Evolutionary conservation across 2,113 vertebrate species (phyloP), one percentile per base, ranked within the genome.

Genomic region (Bufo gargarizans): DNA sequence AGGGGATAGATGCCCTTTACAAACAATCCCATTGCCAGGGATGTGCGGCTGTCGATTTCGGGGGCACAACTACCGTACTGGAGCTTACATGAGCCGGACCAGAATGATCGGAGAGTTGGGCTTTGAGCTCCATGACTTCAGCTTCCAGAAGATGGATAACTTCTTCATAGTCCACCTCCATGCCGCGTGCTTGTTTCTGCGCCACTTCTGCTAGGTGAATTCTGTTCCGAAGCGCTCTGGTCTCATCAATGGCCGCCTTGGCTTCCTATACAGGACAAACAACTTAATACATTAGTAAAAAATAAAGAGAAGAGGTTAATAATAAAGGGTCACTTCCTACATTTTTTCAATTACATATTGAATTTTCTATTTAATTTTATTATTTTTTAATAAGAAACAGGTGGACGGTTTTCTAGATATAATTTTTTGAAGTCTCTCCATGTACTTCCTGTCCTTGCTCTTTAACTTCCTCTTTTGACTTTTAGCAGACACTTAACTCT

Each of bases 131-230:
- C 0, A 95, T 91, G 19, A 98, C 97, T 95, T 99, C 97, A 12
- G 95, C 94, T 93, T 99, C 97, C 79, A 99, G 89, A 10, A 99
- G 96, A 90, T 91, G 95, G 93, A 99, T 96, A 65, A 99, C 97
- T 92, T 99, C 97, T 89, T 99, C 97, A 0, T 98, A 99, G 95
- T 99, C 98, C 96, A 96, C 96, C 92, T 99, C 97, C 96, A 99
- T 97, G 0, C 97, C 96, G 0, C 91, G 91, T 0, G 97, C 96
- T 93, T 99, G 97, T 58, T 93, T 96, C 86, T 98, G 97, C 0
- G 97, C 97, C 0, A 95, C 97, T 90, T 99, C 97, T 0, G 97
- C 97, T 20, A 96, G 94, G 90, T 98, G 97, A 79, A 98, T 91
- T 65, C 95, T 93, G 2, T 94, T 94, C 56, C 96, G 89, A 65